Evolutionary conservation across 1,140 invertebrate species (phyloP).

Genomic region (Cryptotermes secundus): DNA sequence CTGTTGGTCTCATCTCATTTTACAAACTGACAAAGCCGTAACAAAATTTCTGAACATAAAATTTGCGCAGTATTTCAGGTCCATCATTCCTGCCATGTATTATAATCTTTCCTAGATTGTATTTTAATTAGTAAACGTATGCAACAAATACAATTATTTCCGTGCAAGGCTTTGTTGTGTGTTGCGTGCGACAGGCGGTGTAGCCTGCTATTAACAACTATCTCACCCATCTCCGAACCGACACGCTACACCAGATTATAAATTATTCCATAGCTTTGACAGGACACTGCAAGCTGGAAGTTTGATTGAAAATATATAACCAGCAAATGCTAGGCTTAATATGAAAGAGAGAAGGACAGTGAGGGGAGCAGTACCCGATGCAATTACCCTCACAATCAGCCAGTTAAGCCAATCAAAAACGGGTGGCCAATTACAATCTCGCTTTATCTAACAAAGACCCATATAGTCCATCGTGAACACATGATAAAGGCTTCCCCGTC

Average conservation of each 20-base stretch:
- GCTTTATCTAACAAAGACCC: neutral
- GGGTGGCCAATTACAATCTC: constrained; percentile 5
- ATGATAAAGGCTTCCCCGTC: neutral
- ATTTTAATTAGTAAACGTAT: constrained; percentile 29
- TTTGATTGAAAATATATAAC: constrained; percentile 16
- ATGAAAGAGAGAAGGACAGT: neutral
- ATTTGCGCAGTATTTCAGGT: neutral
- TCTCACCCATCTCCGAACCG: neutral
- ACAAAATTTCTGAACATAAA: neutral
- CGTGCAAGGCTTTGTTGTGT: neutral
- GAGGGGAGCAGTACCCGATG: neutral
- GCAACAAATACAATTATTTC: constrained; percentile 1
- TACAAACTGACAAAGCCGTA: neutral
- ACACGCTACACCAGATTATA: constrained; percentile 16
- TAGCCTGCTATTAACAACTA: neutral
- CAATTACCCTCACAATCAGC: constrained; percentile 4
- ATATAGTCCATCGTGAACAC: neutral
- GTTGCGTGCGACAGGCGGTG: neutral
- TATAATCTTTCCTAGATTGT: constrained; percentile 17
- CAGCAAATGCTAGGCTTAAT: neutral
- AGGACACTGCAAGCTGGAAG: constrained; percentile 2
- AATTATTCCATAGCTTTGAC: constrained; percentile 15
- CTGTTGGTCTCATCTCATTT: no score
- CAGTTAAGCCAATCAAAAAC: constrained; percentile 19
- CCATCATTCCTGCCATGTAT: neutral